Conservation (phyloP, 2,797 vertebrate genomes). For the Gymnothorax reevesii region DNA sequence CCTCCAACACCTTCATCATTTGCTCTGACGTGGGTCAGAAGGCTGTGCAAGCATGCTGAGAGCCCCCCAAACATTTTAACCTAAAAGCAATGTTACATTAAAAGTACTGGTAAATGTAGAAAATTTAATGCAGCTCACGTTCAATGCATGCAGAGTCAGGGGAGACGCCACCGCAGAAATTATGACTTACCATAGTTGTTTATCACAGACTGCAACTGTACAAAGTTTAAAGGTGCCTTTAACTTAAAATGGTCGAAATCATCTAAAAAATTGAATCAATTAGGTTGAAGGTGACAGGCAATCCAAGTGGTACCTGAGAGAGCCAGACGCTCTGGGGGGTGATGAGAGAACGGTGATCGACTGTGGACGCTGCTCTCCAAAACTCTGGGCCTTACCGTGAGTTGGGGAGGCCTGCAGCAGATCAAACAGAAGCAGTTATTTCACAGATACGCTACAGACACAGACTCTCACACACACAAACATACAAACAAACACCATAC, state of each 20-base stretch:
- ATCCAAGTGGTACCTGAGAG: constrained; percentile 80
- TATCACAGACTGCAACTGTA: too few relatives aligned
- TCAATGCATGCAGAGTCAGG: too few relatives aligned
- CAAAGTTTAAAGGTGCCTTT: too few relatives aligned
- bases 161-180: too few relatives aligned
- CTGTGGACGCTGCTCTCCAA: constrained; percentile 85
- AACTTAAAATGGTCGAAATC: not conserved
- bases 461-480: constrained; percentile 7
- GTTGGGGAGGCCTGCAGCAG: constrained; percentile 83
- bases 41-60: too few relatives aligned
- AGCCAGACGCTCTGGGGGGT: constrained; percentile 85
- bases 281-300: not conserved
- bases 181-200: too few relatives aligned
- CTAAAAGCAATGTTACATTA: too few relatives aligned
- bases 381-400: constrained; percentile 78
- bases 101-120: too few relatives aligned
- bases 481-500: not conserved
- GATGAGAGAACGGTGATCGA: constrained; percentile 86
- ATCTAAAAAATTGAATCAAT: not conserved
- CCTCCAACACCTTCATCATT: too few relatives aligned
- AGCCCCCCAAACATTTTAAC: too few relatives aligned
- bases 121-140: too few relatives aligned
- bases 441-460: constrained; percentile 10
- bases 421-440: not conserved
- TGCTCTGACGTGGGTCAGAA: too few relatives aligned